These are phyloP conservation scores for Danio albolineatus DNA, from an alignment of 2,797 vertebrate genomes.

Conservation along the genomic window DNA sequence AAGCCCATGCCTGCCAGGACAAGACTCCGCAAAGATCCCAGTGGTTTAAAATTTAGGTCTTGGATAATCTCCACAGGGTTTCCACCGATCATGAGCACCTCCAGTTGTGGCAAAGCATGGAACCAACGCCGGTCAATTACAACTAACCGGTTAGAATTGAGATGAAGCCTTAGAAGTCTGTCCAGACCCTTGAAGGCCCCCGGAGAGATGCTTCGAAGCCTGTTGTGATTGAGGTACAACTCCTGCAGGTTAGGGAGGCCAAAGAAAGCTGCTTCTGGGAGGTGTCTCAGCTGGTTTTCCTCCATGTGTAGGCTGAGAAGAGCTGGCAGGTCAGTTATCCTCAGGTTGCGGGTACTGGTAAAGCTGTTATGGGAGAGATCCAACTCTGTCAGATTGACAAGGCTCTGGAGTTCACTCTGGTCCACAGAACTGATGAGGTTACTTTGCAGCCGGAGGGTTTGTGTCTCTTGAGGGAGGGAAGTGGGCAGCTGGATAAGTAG, in stretches of 20 bases:
- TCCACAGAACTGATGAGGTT: slow-evolving; percentile 88
- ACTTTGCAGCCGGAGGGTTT: slow-evolving; percentile 94
- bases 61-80: slow-evolving; percentile 91
- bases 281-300: slow-evolving; percentile 89
- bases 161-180: slow-evolving; percentile 89
- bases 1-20: slow-evolving; percentile 94
- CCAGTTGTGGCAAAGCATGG: slow-evolving; percentile 84
- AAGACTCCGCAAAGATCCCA: slow-evolving; percentile 89
- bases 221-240: slow-evolving; percentile 97
- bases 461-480: slow-evolving; percentile 85
- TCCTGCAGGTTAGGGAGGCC: slow-evolving; percentile 91
- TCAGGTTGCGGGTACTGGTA: slow-evolving; percentile 77
- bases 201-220: slow-evolving; percentile 85
- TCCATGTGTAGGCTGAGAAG: slow-evolving; percentile 94
- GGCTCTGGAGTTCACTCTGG: slow-evolving; percentile 79
- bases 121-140: slow-evolving; percentile 91
- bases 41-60: slow-evolving; percentile 88
- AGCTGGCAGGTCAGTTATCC: slow-evolving; percentile 79
- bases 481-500: slow-evolving; percentile 86
- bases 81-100: slow-evolving; percentile 96
- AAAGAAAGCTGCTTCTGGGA: slow-evolving; percentile 86
- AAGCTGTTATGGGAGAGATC: slow-evolving; percentile 98
- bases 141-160: slow-evolving; percentile 92
- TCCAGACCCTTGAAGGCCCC: slow-evolving; percentile 87
- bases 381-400: slow-evolving; percentile 92